These are phyloP conservation scores for Oasisia sp. DNA, from an alignment of 2,888 invertebrate genomes.

Conservation along the genomic window DNA sequence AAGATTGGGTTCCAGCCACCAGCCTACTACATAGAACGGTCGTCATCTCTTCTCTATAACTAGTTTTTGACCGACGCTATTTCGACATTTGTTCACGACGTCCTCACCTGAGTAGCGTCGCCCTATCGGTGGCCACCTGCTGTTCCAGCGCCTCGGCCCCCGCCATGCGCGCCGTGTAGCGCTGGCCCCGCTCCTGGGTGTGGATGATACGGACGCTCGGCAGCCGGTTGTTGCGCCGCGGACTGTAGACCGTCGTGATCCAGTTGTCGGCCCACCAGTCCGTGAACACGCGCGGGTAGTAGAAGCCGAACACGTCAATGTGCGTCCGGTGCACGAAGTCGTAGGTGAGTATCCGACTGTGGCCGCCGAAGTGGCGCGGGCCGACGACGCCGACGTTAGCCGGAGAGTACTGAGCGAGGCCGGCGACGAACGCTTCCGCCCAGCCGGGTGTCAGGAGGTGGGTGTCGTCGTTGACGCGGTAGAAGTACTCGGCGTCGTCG, in stretches of 20 bases:
- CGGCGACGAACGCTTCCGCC: constrained; percentile 30
- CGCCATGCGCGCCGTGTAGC: constrained; percentile 32
- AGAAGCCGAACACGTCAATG: constrained; percentile 40
- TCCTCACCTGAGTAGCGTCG: constrained; percentile 33
- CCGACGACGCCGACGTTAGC: constrained; percentile 44
- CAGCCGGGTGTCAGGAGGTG: constrained; percentile 21
- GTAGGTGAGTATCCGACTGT: constrained; percentile 41
- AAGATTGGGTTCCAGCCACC: too few relatives aligned
- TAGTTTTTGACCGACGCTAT: too few relatives aligned
- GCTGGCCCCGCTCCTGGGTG: constrained; percentile 34
- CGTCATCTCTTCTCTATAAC: too few relatives aligned
- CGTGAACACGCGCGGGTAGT: constrained; percentile 41
- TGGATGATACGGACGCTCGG: constrained; percentile 33
- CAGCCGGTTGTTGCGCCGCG: constrained; percentile 24
- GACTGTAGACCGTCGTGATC: constrained; percentile 34
- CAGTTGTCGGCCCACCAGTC: constrained; percentile 42
- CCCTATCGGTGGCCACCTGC: constrained; percentile 31
- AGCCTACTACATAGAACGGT: too few relatives aligned
- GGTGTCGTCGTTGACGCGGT: constrained; percentile 38
- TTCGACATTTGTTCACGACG: neutral
- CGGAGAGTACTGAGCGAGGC: constrained; percentile 26
- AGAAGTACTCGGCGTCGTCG: constrained; percentile 40
- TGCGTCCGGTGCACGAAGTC: constrained; percentile 44
- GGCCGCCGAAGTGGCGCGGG: constrained; percentile 42
- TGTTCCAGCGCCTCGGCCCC: constrained; percentile 29